These are phyloP conservation scores for Phrynosoma platyrhinos DNA, from an alignment of 2,113 vertebrate genomes.

Conservation along the genomic window DNA sequence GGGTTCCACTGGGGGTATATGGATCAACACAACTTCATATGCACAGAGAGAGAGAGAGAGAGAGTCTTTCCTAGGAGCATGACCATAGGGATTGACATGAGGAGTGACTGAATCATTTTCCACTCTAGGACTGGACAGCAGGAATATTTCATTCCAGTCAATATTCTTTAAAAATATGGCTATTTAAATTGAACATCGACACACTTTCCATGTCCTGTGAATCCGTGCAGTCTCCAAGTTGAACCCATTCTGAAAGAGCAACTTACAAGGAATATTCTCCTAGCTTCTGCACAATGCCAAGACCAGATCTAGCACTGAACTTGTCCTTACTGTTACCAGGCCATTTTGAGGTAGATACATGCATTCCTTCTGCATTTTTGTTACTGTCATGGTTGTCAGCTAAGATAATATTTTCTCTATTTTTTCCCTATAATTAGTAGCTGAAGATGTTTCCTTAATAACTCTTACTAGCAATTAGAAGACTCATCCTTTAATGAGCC, in stretches of 20 bases:
- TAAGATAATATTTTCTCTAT: background rate
- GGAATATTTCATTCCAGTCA: slow-evolving; percentile 1
- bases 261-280: background rate
- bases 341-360: background rate
- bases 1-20: too few relatives aligned
- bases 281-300: too few relatives aligned
- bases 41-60: too few relatives aligned
- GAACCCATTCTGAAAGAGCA: background rate
- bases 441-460: background rate
- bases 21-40: too few relatives aligned
- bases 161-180: background rate
- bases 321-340: background rate
- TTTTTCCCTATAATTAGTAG: background rate
- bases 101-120: too few relatives aligned
- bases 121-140: too few relatives aligned
- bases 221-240: background rate
- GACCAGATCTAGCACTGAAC: background rate
- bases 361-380: background rate
- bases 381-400: background rate
- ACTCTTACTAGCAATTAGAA: background rate
- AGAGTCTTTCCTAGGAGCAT: too few relatives aligned
- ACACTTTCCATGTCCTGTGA: background rate
- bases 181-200: background rate
- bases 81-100: too few relatives aligned
- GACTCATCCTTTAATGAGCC: background rate